Percentiles rank a stretch among this genome's conserved stretches.
phyloP scores from a whole-genome alignment of 2,797 vertebrate genomes.

The Cuniculus paca region DNA sequence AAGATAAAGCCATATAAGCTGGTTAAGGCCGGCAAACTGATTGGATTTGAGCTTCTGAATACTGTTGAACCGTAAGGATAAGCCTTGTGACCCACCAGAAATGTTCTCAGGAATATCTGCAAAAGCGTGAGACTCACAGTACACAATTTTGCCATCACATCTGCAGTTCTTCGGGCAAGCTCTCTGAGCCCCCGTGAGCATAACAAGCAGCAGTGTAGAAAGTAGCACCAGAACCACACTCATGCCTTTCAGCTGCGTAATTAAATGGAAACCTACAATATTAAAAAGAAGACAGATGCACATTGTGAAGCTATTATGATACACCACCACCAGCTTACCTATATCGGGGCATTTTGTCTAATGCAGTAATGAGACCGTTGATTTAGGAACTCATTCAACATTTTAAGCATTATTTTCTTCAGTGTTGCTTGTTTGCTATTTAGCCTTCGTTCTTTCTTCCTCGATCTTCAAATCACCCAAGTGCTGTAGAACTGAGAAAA shows the following conservation, averaged over 20 bases:
- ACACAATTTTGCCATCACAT: slow-evolving; percentile 99
- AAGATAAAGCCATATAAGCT: slow-evolving; percentile 98
- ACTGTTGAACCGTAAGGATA: slow-evolving; percentile 98
- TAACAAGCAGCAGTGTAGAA: slow-evolving; percentile 89
- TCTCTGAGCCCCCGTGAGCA: slow-evolving; percentile 92
- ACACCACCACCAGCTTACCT: not conserved
- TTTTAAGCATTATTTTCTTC: slow-evolving; percentile 18
- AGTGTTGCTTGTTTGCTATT: not conserved
- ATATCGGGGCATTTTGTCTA: not conserved
- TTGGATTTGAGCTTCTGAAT: slow-evolving; percentile 94
- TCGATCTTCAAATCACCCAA: slow-evolving; percentile 61
- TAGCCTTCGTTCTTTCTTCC: slow-evolving; percentile 28
- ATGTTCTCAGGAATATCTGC: slow-evolving; percentile 97
- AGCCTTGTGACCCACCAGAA: slow-evolving; percentile 96
- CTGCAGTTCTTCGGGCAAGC: slow-evolving; percentile 97
- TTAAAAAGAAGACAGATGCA: slow-evolving; percentile 83
- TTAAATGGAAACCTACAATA: slow-evolving; percentile 89
- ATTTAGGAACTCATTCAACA: slow-evolving; percentile 58
- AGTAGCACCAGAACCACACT: slow-evolving; percentile 87
- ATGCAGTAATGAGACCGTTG: not conserved
- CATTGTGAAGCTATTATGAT: slow-evolving; percentile 71
- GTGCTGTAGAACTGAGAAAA: slow-evolving; percentile 27
- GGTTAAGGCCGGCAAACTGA: slow-evolving; percentile 96
- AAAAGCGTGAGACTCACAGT: slow-evolving; percentile 98
- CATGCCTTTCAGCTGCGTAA: slow-evolving; percentile 89